These are phyloP conservation scores for Monodelphis domestica DNA, from an alignment of 2,797 vertebrate species.

Conservation along the genomic window DNA sequence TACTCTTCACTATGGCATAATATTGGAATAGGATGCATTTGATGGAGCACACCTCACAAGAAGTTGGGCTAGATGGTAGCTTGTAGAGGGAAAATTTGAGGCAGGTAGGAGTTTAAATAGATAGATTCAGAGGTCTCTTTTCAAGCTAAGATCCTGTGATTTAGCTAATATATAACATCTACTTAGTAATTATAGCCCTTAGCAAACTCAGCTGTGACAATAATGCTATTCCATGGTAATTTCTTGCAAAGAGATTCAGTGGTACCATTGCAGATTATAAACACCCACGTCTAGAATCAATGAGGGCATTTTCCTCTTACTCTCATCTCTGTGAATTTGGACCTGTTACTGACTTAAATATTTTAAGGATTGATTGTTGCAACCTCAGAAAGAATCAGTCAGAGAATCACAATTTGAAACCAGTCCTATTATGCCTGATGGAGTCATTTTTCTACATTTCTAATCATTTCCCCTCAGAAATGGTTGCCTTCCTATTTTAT, in stretches of 20 bases:
- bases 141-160: background rate
- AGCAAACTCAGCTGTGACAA: conserved; percentile 11
- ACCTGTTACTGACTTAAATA: background rate
- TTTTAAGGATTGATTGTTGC: background rate
- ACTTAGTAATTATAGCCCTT: background rate
- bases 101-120: background rate
- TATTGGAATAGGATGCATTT: background rate
- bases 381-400: conserved; percentile 18
- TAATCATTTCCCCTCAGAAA: conserved; percentile 28
- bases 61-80: background rate
- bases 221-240: background rate
- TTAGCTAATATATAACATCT: background rate
- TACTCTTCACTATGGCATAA: background rate
- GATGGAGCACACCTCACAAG: background rate
- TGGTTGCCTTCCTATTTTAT: conserved; percentile 30
- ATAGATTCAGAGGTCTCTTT: background rate
- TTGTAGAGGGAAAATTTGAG: background rate
- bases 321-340: conserved; percentile 16
- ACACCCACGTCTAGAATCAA: background rate
- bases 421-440: background rate
- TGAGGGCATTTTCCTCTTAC: conserved; percentile 24
- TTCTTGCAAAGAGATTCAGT: conserved; percentile 27
- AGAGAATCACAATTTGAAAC: background rate
- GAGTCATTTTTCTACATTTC: background rate
- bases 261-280: background rate